These are phyloP conservation scores for Drosophila murphyi DNA, from an alignment of 1,140 invertebrate species.

Conservation along the genomic window DNA sequence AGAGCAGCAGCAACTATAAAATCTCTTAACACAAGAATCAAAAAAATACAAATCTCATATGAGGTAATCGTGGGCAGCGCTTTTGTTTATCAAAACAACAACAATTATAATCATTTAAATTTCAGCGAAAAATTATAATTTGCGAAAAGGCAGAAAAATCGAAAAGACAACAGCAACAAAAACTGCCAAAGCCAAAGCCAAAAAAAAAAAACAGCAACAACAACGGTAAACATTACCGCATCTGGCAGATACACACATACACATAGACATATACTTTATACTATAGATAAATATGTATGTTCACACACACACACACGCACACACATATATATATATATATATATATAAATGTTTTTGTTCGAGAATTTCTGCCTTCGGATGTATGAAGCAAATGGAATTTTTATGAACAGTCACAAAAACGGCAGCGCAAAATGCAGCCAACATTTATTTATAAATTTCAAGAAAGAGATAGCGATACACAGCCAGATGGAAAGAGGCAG, in stretches of 20 bases:
- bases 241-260: slow-evolving; percentile 37
- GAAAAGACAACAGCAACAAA: slow-evolving; percentile 1
- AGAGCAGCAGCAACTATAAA: slow-evolving; percentile 12
- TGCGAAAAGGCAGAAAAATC: slow-evolving; percentile 38
- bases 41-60: slow-evolving; percentile 42
- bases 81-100: slow-evolving; percentile 44
- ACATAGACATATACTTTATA: not conserved
- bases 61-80: slow-evolving; percentile 46
- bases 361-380: slow-evolving; percentile 36
- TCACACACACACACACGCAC: slow-evolving; percentile 13
- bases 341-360: slow-evolving; percentile 16
- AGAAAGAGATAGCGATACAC: slow-evolving; percentile 21
- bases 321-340: slow-evolving; percentile 2
- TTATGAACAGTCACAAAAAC: slow-evolving; percentile 56
- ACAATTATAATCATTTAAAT: slow-evolving; percentile 21
- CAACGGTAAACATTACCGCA: slow-evolving; percentile 62
- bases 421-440: slow-evolving; percentile 51
- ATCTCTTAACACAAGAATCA: not conserved
- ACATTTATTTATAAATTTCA: slow-evolving; percentile 54
- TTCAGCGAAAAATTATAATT: slow-evolving; percentile 42
- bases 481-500: slow-evolving; percentile 14
- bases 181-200: slow-evolving; percentile 9
- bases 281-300: not conserved
- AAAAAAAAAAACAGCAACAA: slow-evolving; percentile 10
- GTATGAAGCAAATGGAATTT: slow-evolving; percentile 66